Evolutionary conservation across 2,888 invertebrate genomes (phyloP), one percentile per base, ranked within the genome.

Genomic region (Lasius platythorax): DNA sequence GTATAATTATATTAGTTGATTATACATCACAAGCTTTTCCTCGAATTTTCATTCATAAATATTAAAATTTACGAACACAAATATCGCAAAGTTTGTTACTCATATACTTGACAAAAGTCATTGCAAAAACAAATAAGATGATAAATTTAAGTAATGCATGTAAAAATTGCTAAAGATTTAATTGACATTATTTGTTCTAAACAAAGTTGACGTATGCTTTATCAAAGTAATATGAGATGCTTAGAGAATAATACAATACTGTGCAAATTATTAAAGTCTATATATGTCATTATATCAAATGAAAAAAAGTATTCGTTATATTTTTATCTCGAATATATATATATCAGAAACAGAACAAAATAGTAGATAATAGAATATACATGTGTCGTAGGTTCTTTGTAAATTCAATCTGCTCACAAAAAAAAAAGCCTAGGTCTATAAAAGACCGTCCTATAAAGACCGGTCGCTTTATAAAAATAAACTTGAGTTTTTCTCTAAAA

Each of bases 11-110:
- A 28, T 23, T 23, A 28, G 43, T 46, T 15, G 11, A 37, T 37
- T 28, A 12, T 18, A 37, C 4, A 15, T 1, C 8, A 15, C n/a
- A 37, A 33, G n/a, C 33, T 64, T 64, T 23, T 23, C 64, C 18
- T 33, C 8, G 64, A 64, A 64, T 50, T 64, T 64, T 37, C 64
- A 18, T 33, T 12, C n/a, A 33, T 64, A 64, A 64, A n/a, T 64
- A 64, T 64, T n/a, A n/a, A n/a, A 23, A 53, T 18, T 53, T n/a
- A 53, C n/a, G 18, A 64, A 58, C 23, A 23, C 9, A 23, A n/a
- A n/a, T n/a, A n/a, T 56, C 18, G n/a, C n/a, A 9, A 9, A 12
- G 2, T 53, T 23, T 58, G 9, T 56, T 58, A 4, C n/a, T 58
- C 23, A 11, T n/a, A n/a, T n/a, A 23, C 5, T 58, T 58, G 12